Conservation (phyloP, 2,888 invertebrate genomes). For the Chironomus tentans region DNA sequence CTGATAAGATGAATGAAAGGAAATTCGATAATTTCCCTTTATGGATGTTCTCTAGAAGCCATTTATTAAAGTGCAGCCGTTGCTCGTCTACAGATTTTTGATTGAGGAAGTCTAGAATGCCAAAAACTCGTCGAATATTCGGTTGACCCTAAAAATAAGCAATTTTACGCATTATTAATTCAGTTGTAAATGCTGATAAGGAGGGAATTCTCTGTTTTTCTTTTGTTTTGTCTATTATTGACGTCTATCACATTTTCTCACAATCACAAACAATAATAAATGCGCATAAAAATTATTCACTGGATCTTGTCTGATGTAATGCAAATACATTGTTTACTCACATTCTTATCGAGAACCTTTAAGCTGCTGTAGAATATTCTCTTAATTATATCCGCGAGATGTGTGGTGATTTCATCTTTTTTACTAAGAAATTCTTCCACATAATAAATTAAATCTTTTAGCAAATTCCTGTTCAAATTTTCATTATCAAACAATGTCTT, state of each 20-base stretch:
- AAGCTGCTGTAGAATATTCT: background rate
- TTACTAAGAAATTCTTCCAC: background rate
- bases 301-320: background rate
- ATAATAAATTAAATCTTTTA: background rate
- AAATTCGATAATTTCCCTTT: slow-evolving; percentile 38
- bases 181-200: background rate
- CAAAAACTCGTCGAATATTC: slow-evolving; percentile 11
- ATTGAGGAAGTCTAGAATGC: slow-evolving; percentile 16
- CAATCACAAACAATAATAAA: background rate
- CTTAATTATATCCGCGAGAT: background rate
- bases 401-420: background rate
- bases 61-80: slow-evolving; percentile 5
- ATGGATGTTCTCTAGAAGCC: background rate
- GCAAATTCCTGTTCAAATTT: background rate
- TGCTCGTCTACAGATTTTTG: background rate
- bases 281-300: background rate
- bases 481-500: background rate
- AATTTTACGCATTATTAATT: background rate
- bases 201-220: background rate
- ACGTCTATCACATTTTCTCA: background rate
- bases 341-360: background rate
- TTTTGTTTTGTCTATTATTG: background rate
- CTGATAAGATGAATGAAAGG: slow-evolving; percentile 51
- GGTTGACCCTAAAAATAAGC: slow-evolving; percentile 9
- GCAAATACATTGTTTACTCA: background rate